A percentile compares a stretch with the other conserved stretches of the same genome.
These are phyloP conservation scores for Oryzias javanicus DNA, from an alignment of 2,113 vertebrate species.

Conservation along the genomic window DNA sequence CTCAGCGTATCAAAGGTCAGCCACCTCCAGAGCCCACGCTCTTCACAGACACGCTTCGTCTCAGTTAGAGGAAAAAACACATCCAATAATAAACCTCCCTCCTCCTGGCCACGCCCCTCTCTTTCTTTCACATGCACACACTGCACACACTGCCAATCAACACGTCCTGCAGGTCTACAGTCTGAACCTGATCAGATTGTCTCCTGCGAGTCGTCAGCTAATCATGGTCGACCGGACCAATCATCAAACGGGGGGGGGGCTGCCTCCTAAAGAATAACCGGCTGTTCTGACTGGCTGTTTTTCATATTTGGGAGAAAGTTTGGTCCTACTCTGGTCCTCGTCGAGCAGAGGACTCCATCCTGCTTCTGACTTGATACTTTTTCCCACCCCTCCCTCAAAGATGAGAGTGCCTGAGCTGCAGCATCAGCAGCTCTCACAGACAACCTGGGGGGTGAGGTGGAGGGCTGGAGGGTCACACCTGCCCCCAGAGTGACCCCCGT, in stretches of 20 bases:
- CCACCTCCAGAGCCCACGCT: constrained; percentile 25
- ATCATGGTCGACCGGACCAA: constrained; percentile 42
- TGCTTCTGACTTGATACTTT: no score
- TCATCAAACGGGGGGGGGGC: constrained; percentile 2
- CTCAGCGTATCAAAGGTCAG: constrained; percentile 46
- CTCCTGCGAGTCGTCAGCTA: constrained; percentile 44
- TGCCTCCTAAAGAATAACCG: constrained; percentile 38
- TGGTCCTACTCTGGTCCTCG: constrained; percentile 47
- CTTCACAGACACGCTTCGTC: constrained; percentile 45
- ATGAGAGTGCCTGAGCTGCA: constrained; percentile 62
- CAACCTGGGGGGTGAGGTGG: no score
- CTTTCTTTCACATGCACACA: background rate
- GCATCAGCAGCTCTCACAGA: constrained; percentile 3
- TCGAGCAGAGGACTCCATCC: constrained; percentile 45
- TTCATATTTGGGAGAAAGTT: constrained; percentile 38
- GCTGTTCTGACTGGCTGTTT: constrained; percentile 28
- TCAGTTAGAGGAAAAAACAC: constrained; percentile 47
- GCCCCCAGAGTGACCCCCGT: no score
- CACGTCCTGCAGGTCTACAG: constrained; percentile 9
- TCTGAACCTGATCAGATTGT: constrained; percentile 27
- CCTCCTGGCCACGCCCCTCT: constrained; percentile 20
- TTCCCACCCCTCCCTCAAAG: constrained; percentile 16
- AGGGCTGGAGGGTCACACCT: no score
- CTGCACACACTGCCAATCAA: constrained; percentile 35
- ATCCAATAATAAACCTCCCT: constrained; percentile 33